A percentile compares a stretch with the other conserved stretches of the same genome.
Conservation (phyloP, 2,113 vertebrate species). For the Aix galericulata region DNA sequence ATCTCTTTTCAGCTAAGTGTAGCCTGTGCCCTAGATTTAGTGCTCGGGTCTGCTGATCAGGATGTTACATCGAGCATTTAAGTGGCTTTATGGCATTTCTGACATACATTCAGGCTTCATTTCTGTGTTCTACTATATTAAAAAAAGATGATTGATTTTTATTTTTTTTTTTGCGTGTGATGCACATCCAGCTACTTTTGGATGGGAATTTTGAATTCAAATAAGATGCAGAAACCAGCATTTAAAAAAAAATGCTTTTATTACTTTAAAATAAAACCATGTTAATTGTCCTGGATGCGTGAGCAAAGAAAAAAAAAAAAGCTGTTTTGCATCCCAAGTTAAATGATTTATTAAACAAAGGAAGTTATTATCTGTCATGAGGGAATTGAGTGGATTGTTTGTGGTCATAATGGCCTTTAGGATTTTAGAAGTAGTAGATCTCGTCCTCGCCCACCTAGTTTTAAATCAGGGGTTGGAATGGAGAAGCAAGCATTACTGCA, state of each 20-base stretch:
- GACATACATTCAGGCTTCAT: neutral
- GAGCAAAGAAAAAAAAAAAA: neutral
- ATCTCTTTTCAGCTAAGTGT: conserved; percentile 57
- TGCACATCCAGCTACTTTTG: neutral
- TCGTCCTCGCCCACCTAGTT: conserved; percentile 27
- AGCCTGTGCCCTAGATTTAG: conserved; percentile 36
- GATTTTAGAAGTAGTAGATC: conserved; percentile 18
- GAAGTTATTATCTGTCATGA: conserved; percentile 7
- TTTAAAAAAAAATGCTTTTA: neutral
- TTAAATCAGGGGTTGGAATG: neutral
- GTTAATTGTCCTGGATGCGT: neutral
- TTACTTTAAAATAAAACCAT: conserved; percentile 13
- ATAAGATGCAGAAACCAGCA: neutral
- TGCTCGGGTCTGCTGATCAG: conserved; percentile 3
- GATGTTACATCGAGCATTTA: conserved; percentile 26
- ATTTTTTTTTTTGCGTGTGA: neutral
- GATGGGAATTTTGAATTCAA: neutral
- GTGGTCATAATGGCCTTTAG: conserved; percentile 6
- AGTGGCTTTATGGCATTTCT: neutral
- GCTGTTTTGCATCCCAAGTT: neutral
- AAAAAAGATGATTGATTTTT: neutral
- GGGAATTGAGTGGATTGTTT: conserved; percentile 40
- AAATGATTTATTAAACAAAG: conserved; percentile 34
- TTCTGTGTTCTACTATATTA: neutral
- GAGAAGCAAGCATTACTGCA: neutral